These are phyloP conservation scores for Lagocephalus sceleratus DNA, from an alignment of 2,797 vertebrate species.

Conservation along the genomic window DNA sequence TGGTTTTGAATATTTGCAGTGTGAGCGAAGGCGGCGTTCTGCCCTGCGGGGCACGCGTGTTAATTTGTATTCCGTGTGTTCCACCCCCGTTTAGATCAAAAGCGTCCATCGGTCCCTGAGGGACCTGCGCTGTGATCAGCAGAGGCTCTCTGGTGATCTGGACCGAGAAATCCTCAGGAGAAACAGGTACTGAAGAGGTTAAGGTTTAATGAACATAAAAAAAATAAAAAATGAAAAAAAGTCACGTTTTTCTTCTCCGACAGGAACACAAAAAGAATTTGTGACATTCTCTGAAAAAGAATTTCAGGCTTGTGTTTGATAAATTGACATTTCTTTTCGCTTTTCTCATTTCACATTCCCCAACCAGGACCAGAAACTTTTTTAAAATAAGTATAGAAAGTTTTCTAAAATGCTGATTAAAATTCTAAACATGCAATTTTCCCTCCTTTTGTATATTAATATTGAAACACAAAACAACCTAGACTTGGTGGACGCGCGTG, in stretches of 20 bases:
- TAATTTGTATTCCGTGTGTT: constrained; percentile 9
- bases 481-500: not conserved
- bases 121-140: constrained; percentile 86
- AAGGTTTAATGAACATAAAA: not conserved
- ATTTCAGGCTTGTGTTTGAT: not conserved
- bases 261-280: not conserved
- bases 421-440: too few relatives aligned
- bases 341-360: too few relatives aligned
- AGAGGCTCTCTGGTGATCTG: constrained; percentile 85
- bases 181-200: constrained; percentile 76
- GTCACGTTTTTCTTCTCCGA: not conserved
- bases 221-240: not conserved
- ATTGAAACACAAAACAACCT: not conserved
- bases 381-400: too few relatives aligned
- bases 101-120: constrained; percentile 86
- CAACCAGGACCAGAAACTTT: too few relatives aligned
- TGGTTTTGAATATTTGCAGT: too few relatives aligned
- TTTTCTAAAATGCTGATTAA: too few relatives aligned
- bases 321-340: too few relatives aligned
- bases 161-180: constrained; percentile 84
- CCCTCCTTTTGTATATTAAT: not conserved
- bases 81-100: constrained; percentile 77
- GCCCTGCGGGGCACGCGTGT: not conserved
- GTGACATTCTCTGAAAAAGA: not conserved
- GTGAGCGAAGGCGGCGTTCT: not conserved